Evolutionary conservation across 1,140 invertebrate genomes (phyloP), one percentile per base, ranked within the genome.

Genomic region (Listronotus oregonensis): DNA sequence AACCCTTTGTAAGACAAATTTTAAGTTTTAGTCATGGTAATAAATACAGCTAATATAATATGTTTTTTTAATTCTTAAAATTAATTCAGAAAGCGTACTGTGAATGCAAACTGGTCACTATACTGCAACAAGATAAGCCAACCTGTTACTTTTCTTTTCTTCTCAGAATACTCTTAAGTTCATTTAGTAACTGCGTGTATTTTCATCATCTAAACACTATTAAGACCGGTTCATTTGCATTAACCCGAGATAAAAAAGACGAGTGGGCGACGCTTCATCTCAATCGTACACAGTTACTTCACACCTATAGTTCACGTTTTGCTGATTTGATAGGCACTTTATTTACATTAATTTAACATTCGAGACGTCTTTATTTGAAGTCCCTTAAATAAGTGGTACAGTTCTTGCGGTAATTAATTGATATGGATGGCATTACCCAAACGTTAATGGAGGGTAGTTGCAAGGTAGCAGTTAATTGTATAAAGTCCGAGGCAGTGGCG

Each of bases 281-380:
- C 46, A 49, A 49, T 49, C 46, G 9, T 49, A 49, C 15, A 47
- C 46, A 21, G 6, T 49, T 17, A 49, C 18, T 49, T 49, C 46
- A 49, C 46, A 49, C 46, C 46, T 49, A 49, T 49, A 49, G 46
- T 49, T 49, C 46, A 49, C 46, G 46, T 49, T 49, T 9, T 12
- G 15, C 18, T 18, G 15, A 10, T 49, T 49, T 21, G 46, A 49
- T 49, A 49, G 15, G 15, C 15, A 27, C 46, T 49, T 49, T 17
- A 49, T 49, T 49, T 49, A 17, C 46, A 49, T 49, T 21, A 49
- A 21, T 17, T 49, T 5, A 21, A 21, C 46, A 21, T 0, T 9
- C 9, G 6, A 10, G 18, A 49, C 18, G 46, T 49, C 46, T 49
- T 49, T 21, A 49, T 49, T 49, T 18, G 3, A 27, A 49, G 46